Evolutionary conservation across 2,888 invertebrate species (phyloP), one percentile per base, ranked within the genome.

Genomic region (Eremobia ochroleuca): DNA sequence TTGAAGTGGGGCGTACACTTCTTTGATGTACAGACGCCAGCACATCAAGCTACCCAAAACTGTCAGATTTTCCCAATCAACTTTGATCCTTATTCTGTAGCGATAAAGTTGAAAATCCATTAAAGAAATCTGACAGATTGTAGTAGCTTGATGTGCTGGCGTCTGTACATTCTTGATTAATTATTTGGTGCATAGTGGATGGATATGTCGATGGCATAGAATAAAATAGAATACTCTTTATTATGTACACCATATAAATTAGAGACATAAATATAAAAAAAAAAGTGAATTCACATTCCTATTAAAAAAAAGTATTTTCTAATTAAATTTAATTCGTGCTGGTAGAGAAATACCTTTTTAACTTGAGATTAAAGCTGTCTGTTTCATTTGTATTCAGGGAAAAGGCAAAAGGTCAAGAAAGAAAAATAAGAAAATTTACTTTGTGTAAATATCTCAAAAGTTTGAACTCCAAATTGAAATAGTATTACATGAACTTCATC

Each of bases 261-360:
- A n/a, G n/a, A n/a, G n/a, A n/a, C n/a, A n/a, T n/a, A n/a, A n/a
- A n/a, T n/a, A n/a, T n/a, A n/a, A n/a, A n/a, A n/a, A n/a, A n/a
- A n/a, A n/a, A n/a, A n/a, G n/a, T n/a, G n/a, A n/a, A n/a, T 75
- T 81, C 43, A 61, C 21, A 18, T 74, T 21, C 43, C 55, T 40
- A 34, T 13, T 13, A 61, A 40, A 58, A 58, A 40, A 46, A 40
- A 59, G 28, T 55, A 11, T 62, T 77, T 31, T 77, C 18, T 52
- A 68, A n/a, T 49, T 67, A 67, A 55, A 52, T 9, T 9, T 15
- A 49, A 15, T 28, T 28, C 28, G 6, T 28, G 28, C 9, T 40
- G 34, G 25, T 31, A 64, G 6, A 25, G 25, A 67, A 18, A 25
- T 5, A 55, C 5, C 3, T 25, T 55, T 34, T 4, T 55, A 67